phyloP scores from a whole-genome alignment of 1,140 invertebrate genomes.

The Hyles euphorbiae region DNA sequence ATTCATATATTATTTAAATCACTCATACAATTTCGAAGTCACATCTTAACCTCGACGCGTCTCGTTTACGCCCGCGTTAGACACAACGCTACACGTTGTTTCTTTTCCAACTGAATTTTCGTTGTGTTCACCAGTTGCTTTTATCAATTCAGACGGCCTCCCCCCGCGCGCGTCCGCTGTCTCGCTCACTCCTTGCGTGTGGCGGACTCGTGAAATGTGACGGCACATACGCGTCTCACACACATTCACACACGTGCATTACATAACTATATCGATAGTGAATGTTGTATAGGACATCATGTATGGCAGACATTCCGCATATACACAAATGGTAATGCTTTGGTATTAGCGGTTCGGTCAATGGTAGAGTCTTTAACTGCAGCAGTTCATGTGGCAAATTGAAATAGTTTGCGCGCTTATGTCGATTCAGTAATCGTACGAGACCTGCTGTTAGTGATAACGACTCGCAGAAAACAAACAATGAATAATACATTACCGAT shows the following conservation, averaged over 20 bases:
- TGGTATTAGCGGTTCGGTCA: neutral
- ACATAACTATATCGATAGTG: constrained; percentile 20
- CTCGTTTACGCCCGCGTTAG: constrained; percentile 23
- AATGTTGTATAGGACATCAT: constrained; percentile 28
- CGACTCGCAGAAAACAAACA: constrained; percentile 7
- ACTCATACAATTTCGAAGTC: constrained; percentile 56
- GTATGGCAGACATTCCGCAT: constrained; percentile 43
- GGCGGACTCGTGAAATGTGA: constrained; percentile 37
- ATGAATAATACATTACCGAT: constrained; percentile 2
- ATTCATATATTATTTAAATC: constrained; percentile 37
- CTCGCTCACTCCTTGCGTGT: constrained; percentile 41
- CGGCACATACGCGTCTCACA: constrained; percentile 30
- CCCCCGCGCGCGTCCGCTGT: constrained; percentile 40
- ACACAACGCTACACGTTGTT: constrained; percentile 36
- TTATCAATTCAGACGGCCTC: constrained; percentile 64
- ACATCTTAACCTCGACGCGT: constrained; percentile 62
- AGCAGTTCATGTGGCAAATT: neutral
- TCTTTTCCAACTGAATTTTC: constrained; percentile 64
- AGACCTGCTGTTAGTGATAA: constrained; percentile 4
- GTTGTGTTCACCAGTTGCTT: constrained; percentile 65
- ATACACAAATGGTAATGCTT: constrained; percentile 5
- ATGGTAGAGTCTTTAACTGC: constrained; percentile 2
- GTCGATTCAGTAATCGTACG: constrained; percentile 1
- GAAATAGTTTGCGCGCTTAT: neutral
- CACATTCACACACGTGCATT: constrained; percentile 18